A percentile compares a stretch with the other conserved stretches of the same genome.
phyloP scores from a whole-genome alignment of 2,888 invertebrate species.

The Eilema griseolum region DNA sequence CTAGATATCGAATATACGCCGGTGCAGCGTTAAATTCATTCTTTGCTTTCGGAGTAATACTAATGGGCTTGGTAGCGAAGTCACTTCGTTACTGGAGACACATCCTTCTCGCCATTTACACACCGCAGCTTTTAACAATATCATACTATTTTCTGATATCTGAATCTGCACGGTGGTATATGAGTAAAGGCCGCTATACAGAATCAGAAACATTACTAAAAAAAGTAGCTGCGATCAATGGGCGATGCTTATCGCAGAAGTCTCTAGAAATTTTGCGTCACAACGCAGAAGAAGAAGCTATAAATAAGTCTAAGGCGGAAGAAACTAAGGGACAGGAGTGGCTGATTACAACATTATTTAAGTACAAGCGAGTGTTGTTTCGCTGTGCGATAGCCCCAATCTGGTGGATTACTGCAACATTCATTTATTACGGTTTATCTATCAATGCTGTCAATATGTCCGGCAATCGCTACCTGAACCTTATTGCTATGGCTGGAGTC shows the following conservation, averaged over 20 bases:
- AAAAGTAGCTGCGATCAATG: constrained; percentile 88
- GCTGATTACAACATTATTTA: constrained; percentile 68
- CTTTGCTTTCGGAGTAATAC: constrained; percentile 86
- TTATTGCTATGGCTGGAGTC: constrained; percentile 86
- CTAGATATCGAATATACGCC: background rate
- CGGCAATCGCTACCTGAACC: constrained; percentile 91
- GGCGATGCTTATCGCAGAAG: constrained; percentile 64
- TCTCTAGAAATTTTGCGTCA: constrained; percentile 61
- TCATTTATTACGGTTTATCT: constrained; percentile 89
- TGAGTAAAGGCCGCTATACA: constrained; percentile 89
- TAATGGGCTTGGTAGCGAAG: constrained; percentile 90
- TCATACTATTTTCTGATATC: constrained; percentile 89
- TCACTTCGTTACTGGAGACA: constrained; percentile 89
- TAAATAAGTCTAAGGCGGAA: constrained; percentile 56
- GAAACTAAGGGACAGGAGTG: constrained; percentile 63
- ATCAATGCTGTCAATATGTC: constrained; percentile 90
- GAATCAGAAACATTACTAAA: constrained; percentile 88
- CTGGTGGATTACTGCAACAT: constrained; percentile 88
- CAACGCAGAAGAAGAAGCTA: constrained; percentile 29
- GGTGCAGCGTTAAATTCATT: constrained; percentile 83
- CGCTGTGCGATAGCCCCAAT: constrained; percentile 72
- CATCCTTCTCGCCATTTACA: constrained; percentile 89
- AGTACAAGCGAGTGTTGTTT: constrained; percentile 62
- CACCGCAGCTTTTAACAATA: constrained; percentile 89
- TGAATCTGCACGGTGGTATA: constrained; percentile 92